These are phyloP conservation scores for Mustela lutreola DNA, from an alignment of 2,113 vertebrate species.

Conservation along the genomic window DNA sequence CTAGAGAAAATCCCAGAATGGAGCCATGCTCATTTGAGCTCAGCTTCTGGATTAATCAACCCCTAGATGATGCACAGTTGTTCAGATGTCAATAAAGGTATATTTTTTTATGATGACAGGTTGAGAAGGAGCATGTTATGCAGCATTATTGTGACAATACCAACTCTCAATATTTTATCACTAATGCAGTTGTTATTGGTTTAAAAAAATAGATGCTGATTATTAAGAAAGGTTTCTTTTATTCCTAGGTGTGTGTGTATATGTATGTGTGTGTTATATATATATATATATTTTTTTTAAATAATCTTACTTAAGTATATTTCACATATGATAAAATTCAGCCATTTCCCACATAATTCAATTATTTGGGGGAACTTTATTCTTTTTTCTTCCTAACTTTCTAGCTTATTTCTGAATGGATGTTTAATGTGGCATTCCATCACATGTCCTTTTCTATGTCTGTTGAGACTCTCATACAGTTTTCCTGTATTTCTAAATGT, in stretches of 20 bases:
- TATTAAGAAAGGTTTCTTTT: background rate
- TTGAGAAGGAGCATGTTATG: background rate
- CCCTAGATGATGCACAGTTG: background rate
- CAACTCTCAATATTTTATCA: background rate
- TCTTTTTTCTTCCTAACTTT: background rate
- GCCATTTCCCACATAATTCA: background rate
- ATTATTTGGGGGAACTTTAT: background rate
- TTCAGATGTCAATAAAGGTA: background rate
- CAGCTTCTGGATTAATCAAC: background rate
- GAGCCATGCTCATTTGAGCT: background rate
- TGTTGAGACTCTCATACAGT: background rate
- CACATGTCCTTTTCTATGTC: background rate
- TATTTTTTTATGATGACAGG: background rate
- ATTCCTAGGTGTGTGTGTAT: background rate
- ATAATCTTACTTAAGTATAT: background rate
- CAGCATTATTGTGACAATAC: background rate
- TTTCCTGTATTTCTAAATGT: background rate
- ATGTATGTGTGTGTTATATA: no score
- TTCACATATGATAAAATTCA: background rate
- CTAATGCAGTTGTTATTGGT: background rate
- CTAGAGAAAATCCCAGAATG: background rate
- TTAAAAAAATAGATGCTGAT: background rate
- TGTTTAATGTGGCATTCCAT: background rate
- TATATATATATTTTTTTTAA: no score
- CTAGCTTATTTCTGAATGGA: background rate